Conservation (phyloP, 2,113 vertebrate genomes). For the Gopherus evgoodei region DNA sequence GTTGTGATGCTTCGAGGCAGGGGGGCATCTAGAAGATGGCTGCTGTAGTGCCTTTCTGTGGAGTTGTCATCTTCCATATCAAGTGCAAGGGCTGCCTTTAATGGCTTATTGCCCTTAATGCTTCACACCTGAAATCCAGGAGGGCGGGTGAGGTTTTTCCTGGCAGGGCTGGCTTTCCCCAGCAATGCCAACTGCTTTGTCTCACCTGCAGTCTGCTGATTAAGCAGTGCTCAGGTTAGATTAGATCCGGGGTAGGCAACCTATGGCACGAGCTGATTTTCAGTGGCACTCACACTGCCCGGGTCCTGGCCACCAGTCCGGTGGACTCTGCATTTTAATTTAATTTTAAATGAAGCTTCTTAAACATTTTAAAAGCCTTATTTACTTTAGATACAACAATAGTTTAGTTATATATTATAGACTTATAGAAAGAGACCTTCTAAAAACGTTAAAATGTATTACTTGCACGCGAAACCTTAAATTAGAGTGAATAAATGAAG, state of each 20-base stretch:
- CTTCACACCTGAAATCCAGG: background rate
- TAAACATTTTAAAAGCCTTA: too few species aligned
- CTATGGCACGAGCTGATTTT: too few species aligned
- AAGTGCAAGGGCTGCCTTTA: background rate
- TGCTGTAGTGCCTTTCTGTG: background rate
- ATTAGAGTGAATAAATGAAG: too few species aligned
- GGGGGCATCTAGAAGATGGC: accelerated
- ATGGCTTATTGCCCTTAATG: accelerated
- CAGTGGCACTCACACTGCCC: too few species aligned
- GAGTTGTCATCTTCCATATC: background rate
- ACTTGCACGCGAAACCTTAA: too few species aligned
- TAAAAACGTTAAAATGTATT: too few species aligned
- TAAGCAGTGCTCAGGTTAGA: accelerated
- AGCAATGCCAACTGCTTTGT: background rate
- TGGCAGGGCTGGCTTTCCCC: background rate
- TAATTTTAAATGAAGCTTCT: too few species aligned
- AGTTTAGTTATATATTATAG: too few species aligned
- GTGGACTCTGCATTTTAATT: too few species aligned
- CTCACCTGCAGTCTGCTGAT: accelerated
- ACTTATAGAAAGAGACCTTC: too few species aligned
- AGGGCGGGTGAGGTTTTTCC: accelerated
- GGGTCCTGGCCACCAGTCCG: too few species aligned
- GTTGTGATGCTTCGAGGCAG: accelerated
- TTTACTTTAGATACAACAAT: too few species aligned
- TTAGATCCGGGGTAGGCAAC: background rate